Evolutionary conservation across 2,113 vertebrate genomes (phyloP).

Genomic region (Trogon melanurus): DNA sequence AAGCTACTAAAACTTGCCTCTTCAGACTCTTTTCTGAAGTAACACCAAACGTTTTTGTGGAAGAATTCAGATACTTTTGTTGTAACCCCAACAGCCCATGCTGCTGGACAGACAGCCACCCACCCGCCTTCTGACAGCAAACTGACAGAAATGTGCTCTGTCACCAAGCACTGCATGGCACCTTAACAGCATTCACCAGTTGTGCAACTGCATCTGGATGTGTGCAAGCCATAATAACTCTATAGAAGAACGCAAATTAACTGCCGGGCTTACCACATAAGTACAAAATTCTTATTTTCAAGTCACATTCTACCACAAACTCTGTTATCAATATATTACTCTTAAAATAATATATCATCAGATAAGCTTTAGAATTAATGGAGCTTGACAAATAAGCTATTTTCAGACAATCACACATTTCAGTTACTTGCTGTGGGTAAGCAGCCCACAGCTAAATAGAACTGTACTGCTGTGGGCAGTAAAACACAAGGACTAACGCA

Average conservation of each 20-base stretch:
- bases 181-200: slow-evolving; percentile 67
- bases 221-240: slow-evolving; percentile 24
- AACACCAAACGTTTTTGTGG: not conserved
- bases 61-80: slow-evolving; percentile 44
- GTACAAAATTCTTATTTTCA: not conserved
- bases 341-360: not conserved
- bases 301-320: not conserved
- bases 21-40: not conserved
- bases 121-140: slow-evolving; percentile 73
- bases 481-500: not conserved
- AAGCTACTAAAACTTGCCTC: not conserved
- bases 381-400: not conserved
- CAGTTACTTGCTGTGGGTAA: not conserved
- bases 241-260: not conserved
- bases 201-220: not conserved
- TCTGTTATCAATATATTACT: not conserved
- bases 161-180: slow-evolving; percentile 55
- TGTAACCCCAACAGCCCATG: slow-evolving; percentile 73
- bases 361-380: not conserved
- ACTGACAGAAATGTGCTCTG: slow-evolving; percentile 66
- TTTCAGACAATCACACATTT: not conserved
- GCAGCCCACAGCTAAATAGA: not conserved
- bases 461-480: not conserved
- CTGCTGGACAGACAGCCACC: slow-evolving; percentile 71
- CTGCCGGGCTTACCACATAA: not conserved